A percentile compares a stretch with the other conserved stretches of the same genome.
These are phyloP conservation scores for Ernsta delagoae DNA, from an alignment of 2,888 invertebrate species.

Conservation along the genomic window DNA sequence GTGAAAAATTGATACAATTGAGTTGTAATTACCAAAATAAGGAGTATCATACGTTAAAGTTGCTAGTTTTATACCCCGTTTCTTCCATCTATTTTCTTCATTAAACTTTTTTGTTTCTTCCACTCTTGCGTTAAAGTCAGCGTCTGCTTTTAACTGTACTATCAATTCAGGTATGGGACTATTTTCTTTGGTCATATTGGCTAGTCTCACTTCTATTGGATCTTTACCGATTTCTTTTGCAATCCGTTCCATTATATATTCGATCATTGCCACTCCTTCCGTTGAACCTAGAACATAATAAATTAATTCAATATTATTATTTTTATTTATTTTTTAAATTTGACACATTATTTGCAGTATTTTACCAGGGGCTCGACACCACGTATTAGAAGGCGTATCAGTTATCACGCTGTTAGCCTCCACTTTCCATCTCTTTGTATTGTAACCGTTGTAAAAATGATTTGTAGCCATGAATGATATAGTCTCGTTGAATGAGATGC, in stretches of 20 bases:
- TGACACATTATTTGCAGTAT: no score
- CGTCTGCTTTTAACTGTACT: slow-evolving; percentile 65
- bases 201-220: slow-evolving; percentile 78
- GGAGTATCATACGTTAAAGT: slow-evolving; percentile 53
- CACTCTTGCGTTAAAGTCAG: slow-evolving; percentile 76
- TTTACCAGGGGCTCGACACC: slow-evolving; percentile 88
- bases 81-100: slow-evolving; percentile 90
- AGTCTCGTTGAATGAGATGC: slow-evolving; percentile 78
- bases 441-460: slow-evolving; percentile 78
- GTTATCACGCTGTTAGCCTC: slow-evolving; percentile 82
- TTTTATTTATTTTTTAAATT: no score
- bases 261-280: slow-evolving; percentile 87
- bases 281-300: slow-evolving; percentile 75
- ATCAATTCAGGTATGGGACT: slow-evolving; percentile 71
- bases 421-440: slow-evolving; percentile 83
- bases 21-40: slow-evolving; percentile 23
- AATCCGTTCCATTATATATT: slow-evolving; percentile 88
- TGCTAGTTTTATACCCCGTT: slow-evolving; percentile 88
- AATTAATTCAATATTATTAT: no score
- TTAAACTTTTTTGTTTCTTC: slow-evolving; percentile 84
- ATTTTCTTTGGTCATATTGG: slow-evolving; percentile 69
- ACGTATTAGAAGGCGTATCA: slow-evolving; percentile 88
- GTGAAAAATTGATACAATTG: slow-evolving; percentile 86
- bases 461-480: slow-evolving; percentile 66
- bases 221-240: slow-evolving; percentile 82